Percentiles rank a stretch among this genome's conserved stretches.
Conservation (phyloP, 2,113 vertebrate genomes). For the Chaetops frenatus region DNA sequence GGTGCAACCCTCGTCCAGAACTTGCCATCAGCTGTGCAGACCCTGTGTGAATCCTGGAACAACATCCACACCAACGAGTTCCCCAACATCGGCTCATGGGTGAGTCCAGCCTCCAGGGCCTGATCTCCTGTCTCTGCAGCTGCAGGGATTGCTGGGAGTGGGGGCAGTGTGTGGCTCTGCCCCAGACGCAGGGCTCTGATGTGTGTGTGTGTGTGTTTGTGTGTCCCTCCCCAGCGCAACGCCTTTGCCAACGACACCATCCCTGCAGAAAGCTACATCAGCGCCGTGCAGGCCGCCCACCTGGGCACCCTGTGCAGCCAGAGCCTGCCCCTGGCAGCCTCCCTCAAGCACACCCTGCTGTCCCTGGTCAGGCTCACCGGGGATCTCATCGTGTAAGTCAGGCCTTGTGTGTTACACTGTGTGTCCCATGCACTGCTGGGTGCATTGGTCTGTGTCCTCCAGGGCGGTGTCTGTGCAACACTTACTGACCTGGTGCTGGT, state of each 20-base stretch:
- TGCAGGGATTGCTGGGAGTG: not conserved
- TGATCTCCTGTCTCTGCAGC: not conserved
- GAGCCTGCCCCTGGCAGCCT: slow-evolving; percentile 88
- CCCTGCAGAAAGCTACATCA: slow-evolving; percentile 96
- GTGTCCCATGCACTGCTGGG: rapidly evolving
- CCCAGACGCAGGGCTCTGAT: not conserved
- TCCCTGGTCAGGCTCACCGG: slow-evolving; percentile 93
- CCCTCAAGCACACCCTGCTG: slow-evolving; percentile 91
- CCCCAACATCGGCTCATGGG: slow-evolving; percentile 97
- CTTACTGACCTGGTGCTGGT: not conserved
- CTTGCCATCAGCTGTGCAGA: slow-evolving; percentile 86
- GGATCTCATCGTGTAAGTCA: slow-evolving; percentile 93
- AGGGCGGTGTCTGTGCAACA: not conserved
- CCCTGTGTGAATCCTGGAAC: slow-evolving; percentile 93
- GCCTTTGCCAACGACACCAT: slow-evolving; percentile 97
- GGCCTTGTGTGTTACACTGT: rapidly evolving
- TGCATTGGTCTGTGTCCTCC: not conserved
- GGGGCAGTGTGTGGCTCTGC: not conserved
- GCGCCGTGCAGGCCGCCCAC: slow-evolving; percentile 94
- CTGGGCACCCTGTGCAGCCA: slow-evolving; percentile 92
- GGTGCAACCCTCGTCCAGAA: slow-evolving; percentile 89
- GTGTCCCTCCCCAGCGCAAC: slow-evolving; percentile 79
- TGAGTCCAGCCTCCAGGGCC: slow-evolving; percentile 53
- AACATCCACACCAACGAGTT: slow-evolving; percentile 96
- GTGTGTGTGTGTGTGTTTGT: not conserved